A percentile compares a stretch with the other conserved stretches of the same genome.
These are phyloP conservation scores for Ceratina australensis DNA, from an alignment of 1,140 invertebrate genomes.

Conservation along the genomic window DNA sequence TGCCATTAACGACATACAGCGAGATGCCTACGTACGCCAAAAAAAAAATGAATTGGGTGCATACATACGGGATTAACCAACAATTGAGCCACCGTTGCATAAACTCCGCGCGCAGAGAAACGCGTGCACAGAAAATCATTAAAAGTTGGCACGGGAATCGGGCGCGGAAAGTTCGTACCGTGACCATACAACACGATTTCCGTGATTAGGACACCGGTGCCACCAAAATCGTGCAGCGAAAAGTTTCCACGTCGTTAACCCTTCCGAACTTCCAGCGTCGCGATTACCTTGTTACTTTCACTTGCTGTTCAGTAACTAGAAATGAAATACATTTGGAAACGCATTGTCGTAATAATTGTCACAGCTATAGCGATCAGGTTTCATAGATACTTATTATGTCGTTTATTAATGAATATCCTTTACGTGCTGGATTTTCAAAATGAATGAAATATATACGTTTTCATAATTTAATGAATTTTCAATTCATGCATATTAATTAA, in stretches of 20 bases:
- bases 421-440: too few species aligned
- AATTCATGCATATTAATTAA: too few species aligned
- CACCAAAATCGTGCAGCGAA: slow-evolving; percentile 49
- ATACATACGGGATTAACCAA: too few species aligned
- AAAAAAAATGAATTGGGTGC: too few species aligned
- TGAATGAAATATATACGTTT: too few species aligned
- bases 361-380: too few species aligned
- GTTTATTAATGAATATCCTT: too few species aligned
- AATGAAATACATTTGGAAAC: neutral
- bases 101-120: slow-evolving; percentile 12
- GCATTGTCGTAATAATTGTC: neutral
- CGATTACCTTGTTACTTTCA: slow-evolving; percentile 17
- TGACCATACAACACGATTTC: slow-evolving; percentile 34
- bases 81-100: too few species aligned
- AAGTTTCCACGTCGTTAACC: slow-evolving; percentile 24
- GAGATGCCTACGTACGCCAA: too few species aligned
- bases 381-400: too few species aligned
- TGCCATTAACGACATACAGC: too few species aligned
- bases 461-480: too few species aligned
- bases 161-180: slow-evolving; percentile 44
- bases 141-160: slow-evolving; percentile 44
- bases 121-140: slow-evolving; percentile 55
- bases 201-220: slow-evolving; percentile 20
- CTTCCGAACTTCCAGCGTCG: slow-evolving; percentile 4
- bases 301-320: neutral